These are phyloP conservation scores for Yponomeuta evonymella DNA, from an alignment of 2,888 invertebrate species.

Conservation along the genomic window DNA sequence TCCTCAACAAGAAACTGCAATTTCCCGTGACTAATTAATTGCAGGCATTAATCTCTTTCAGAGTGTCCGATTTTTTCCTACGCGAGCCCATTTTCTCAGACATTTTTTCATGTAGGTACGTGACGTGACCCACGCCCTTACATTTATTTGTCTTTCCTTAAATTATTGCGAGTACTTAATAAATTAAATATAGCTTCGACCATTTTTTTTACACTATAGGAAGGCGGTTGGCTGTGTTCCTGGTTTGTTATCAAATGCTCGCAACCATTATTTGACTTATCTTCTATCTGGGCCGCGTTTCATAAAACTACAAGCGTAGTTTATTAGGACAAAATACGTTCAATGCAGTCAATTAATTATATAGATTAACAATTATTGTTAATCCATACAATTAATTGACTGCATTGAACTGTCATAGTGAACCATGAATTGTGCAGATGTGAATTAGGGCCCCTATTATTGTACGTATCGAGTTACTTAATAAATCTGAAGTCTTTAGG, in stretches of 20 bases:
- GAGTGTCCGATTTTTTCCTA: slow-evolving; percentile 40
- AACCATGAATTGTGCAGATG: too few relatives aligned
- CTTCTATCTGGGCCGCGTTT: too few relatives aligned
- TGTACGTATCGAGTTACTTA: too few relatives aligned
- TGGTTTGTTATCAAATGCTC: neutral
- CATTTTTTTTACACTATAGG: neutral
- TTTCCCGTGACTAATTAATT: slow-evolving; percentile 60
- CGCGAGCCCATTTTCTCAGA: slow-evolving; percentile 27
- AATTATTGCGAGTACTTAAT: slow-evolving; percentile 25
- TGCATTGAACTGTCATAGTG: too few relatives aligned
- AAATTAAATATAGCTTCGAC: neutral
- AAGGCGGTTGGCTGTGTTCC: neutral
- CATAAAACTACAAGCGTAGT: too few relatives aligned
- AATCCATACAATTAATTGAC: too few relatives aligned
- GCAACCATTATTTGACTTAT: neutral
- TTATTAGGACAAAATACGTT: too few relatives aligned
- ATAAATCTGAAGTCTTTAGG: too few relatives aligned
- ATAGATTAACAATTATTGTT: too few relatives aligned
- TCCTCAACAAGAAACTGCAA: slow-evolving; percentile 61
- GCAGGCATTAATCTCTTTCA: slow-evolving; percentile 56
- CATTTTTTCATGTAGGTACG: slow-evolving; percentile 21
- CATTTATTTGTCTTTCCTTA: slow-evolving; percentile 12
- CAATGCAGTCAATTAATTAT: too few relatives aligned
- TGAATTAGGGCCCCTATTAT: too few relatives aligned
- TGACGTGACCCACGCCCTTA: neutral